Evolutionary conservation across 2,888 invertebrate genomes (phyloP), one percentile per base, ranked within the genome.

Genomic region (Acleris holmiana): DNA sequence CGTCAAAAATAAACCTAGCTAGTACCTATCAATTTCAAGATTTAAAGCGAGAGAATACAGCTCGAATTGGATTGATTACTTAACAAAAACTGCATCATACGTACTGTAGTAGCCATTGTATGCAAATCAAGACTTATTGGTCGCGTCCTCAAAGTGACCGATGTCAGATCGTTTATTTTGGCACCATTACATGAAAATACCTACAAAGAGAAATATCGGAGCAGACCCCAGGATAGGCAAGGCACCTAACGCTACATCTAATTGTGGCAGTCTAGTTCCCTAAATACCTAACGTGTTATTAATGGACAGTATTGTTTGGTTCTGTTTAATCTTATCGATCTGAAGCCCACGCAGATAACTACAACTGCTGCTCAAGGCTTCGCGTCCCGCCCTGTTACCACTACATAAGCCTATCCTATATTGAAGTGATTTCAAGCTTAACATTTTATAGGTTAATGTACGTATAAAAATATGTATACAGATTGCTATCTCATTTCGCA

Each of bases 211-310:
- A 59, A 44, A 60, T 59, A 60, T 65, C 65, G 59, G 10, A 55
- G 59, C 49, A 17, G 59, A 60, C 65, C 65, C 59, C 49, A 35
- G 44, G 62, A 54, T 48, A 62, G 65, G 65, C 55, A 50, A 60
- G 76, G 80, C 79, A 78, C 76, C 72, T 78, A 76, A 73, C 77
- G 73, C 76, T 67, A 58, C 15, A 35, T 23, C 57, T 49, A 57
- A 56, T 82, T 83, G 84, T 84, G 84, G 84, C 84, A 86, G 84
- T 80, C 76, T 79, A 41, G 21, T 49, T 23, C 17, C 40, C 2
- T 57, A 61, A 61, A 63, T 65, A 59, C 68, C n/a, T n/a, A n/a
- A n/a, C 59, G 67, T 56, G 69, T 72, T 76, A 70, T 71, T 72
- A 69, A 71, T 71, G 67, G 65, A 66, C 64, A 59, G 64, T 67